phyloP scores from a whole-genome alignment of 2,888 invertebrate genomes.

The Dastarcus helophoroides region DNA sequence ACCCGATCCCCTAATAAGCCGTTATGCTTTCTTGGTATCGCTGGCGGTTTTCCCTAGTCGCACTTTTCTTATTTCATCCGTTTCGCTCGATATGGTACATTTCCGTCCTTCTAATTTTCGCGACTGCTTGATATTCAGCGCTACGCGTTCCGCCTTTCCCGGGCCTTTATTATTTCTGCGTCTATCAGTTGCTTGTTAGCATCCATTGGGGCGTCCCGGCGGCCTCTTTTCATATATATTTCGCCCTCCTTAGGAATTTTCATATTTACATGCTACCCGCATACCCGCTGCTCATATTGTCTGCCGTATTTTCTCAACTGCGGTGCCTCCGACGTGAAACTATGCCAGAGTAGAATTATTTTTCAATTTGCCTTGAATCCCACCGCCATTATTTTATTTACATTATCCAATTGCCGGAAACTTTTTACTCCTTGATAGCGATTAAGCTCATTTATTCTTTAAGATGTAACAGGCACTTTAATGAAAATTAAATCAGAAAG shows the following conservation, averaged over 20 bases:
- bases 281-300: constrained; percentile 22
- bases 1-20: no score
- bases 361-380: no score
- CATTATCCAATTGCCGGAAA: no score
- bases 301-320: no score
- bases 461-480: no score
- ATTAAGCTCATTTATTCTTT: no score
- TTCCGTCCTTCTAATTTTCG: constrained; percentile 27
- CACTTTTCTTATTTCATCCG: constrained; percentile 24
- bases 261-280: constrained; percentile 28
- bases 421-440: no score
- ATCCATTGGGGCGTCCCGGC: constrained; percentile 22
- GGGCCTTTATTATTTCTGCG: constrained; percentile 30
- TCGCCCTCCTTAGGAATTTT: constrained; percentile 26
- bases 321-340: no score
- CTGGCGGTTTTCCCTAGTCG: constrained; percentile 17
- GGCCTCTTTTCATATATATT: constrained; percentile 26
- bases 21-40: neutral
- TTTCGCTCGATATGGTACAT: constrained; percentile 25
- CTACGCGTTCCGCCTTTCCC: constrained; percentile 19
- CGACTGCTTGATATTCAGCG: constrained; percentile 31
- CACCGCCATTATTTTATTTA: no score
- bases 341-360: no score
- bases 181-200: constrained; percentile 34
- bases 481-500: no score